phyloP scores from a whole-genome alignment of 2,888 invertebrate species.

The Patella depressa region DNA sequence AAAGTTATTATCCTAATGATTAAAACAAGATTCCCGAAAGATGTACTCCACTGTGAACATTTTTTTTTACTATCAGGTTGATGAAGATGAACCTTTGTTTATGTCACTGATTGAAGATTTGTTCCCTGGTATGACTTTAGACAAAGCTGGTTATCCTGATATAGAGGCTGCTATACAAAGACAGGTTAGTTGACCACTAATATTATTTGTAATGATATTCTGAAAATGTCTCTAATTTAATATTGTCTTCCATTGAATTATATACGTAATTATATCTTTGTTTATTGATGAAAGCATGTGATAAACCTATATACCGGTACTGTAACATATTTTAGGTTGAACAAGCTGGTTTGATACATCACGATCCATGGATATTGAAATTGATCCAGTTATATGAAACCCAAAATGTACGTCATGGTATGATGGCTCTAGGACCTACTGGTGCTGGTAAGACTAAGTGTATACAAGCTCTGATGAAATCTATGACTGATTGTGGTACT shows the following conservation, averaged over 20 bases:
- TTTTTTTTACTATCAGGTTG: conserved; percentile 70
- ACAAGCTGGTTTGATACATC: conserved; percentile 82
- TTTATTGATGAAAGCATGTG: no score
- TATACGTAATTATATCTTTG: no score
- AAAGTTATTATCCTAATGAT: background rate
- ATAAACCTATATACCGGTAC: no score
- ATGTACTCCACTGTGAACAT: background rate
- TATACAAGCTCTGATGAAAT: conserved; percentile 89
- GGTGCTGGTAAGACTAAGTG: conserved; percentile 84
- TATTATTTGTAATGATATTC: no score
- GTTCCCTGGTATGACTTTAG: conserved; percentile 93
- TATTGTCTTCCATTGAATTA: no score
- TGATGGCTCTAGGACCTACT: conserved; percentile 72
- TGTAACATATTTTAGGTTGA: conserved; percentile 51
- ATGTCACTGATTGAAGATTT: conserved; percentile 95
- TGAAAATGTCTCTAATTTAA: no score
- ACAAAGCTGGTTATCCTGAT: conserved; percentile 91
- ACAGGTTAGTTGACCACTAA: conserved; percentile 74
- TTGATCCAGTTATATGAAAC: conserved; percentile 83
- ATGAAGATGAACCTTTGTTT: conserved; percentile 98
- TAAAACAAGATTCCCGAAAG: background rate
- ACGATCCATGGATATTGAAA: conserved; percentile 95
- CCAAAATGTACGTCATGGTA: conserved; percentile 72
- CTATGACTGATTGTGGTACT: conserved; percentile 87
- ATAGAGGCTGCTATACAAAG: conserved; percentile 89